A percentile compares a stretch with the other conserved stretches of the same genome.
phyloP scores from a whole-genome alignment of 2,888 invertebrate genomes.

The Trachelus tabidus region DNA sequence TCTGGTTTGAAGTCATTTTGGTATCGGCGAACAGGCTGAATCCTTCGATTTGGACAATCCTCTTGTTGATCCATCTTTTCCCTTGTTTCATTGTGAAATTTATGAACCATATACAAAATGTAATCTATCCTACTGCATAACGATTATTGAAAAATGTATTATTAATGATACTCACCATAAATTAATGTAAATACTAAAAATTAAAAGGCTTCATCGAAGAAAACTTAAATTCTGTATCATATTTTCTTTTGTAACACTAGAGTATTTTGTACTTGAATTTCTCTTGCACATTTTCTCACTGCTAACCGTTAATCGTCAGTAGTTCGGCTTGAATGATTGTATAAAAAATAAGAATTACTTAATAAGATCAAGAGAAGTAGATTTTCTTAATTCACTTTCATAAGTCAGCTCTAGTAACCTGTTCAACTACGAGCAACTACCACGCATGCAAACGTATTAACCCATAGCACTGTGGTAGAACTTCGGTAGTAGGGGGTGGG shows the following conservation, averaged over 20 bases:
- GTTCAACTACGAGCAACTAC: background rate
- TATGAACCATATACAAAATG: background rate
- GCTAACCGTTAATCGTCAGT: background rate
- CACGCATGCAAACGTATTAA: background rate
- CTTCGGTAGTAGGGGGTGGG: conserved; percentile 23
- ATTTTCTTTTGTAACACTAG: background rate
- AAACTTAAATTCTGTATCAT: background rate
- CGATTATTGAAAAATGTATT: background rate
- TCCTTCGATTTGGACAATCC: conserved; percentile 51
- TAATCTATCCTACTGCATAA: background rate
- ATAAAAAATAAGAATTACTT: background rate
- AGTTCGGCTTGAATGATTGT: background rate
- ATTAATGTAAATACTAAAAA: background rate
- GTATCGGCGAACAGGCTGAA: conserved; percentile 52
- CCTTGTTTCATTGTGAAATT: background rate
- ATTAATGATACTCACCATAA: background rate
- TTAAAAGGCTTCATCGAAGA: background rate
- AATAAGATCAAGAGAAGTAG: background rate
- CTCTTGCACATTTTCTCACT: background rate
- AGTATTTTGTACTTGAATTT: background rate
- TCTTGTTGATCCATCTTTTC: conserved; percentile 56
- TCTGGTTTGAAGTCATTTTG: conserved; percentile 57
- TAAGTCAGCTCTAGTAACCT: background rate
- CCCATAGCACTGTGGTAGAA: background rate
- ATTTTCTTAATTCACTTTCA: background rate